Percentiles rank a stretch among this genome's conserved stretches.
phyloP scores from a whole-genome alignment of 2,888 invertebrate species.

The Torymus texanus region DNA sequence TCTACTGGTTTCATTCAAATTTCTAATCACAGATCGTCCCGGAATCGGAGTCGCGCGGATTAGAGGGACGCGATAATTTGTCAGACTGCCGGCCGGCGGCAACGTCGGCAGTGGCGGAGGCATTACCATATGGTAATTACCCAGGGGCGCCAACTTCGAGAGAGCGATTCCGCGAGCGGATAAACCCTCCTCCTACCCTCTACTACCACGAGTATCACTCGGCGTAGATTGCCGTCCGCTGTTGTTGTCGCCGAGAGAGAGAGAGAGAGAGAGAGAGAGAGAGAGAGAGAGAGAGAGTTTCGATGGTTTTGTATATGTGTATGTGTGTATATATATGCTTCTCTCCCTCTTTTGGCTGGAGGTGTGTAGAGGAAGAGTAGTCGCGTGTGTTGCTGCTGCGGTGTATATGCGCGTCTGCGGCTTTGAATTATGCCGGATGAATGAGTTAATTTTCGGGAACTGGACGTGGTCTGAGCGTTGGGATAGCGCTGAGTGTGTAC shows the following conservation, averaged over 20 bases:
- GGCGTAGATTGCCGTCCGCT: slow-evolving; percentile 8
- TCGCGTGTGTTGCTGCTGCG: background rate
- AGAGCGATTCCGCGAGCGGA: slow-evolving; percentile 9
- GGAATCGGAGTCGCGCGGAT: slow-evolving; percentile 2
- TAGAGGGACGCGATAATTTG: slow-evolving; percentile 42
- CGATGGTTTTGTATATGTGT: too few relatives aligned
- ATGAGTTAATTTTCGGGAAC: slow-evolving; percentile 1
- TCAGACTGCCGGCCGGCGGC: slow-evolving; percentile 2
- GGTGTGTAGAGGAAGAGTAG: too few relatives aligned
- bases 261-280: too few relatives aligned
- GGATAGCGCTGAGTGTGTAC: too few relatives aligned
- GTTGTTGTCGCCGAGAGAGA: slow-evolving; percentile 16
- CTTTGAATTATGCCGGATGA: background rate
- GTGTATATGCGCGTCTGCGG: background rate
- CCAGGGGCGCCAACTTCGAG: slow-evolving; percentile 6
- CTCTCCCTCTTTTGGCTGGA: background rate
- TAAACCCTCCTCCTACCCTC: background rate
- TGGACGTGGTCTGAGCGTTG: too few relatives aligned
- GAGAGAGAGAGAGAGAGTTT: too few relatives aligned
- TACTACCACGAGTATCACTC: slow-evolving; percentile 19
- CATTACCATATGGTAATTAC: slow-evolving; percentile 49
- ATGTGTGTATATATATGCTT: too few relatives aligned
- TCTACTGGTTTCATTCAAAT: slow-evolving; percentile 40
- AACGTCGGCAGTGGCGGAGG: background rate
- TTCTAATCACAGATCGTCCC: slow-evolving; percentile 36